These are phyloP conservation scores for Spilarctia lutea DNA, from an alignment of 2,888 invertebrate species.

Conservation along the genomic window DNA sequence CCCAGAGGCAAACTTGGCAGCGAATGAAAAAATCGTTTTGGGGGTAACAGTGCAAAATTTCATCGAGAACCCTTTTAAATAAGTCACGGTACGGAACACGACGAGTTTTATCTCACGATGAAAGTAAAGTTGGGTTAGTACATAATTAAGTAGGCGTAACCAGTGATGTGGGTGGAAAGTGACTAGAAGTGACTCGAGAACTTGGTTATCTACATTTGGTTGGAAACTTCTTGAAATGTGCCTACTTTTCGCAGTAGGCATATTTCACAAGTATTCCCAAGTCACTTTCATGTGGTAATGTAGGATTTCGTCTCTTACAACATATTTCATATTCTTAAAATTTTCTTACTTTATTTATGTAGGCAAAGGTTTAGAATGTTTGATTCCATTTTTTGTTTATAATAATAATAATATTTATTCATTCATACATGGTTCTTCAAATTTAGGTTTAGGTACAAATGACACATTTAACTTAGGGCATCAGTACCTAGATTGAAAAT, in stretches of 20 bases:
- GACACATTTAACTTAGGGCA: too few relatives aligned
- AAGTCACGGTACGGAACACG: conserved; percentile 51
- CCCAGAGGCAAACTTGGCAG: conserved; percentile 26
- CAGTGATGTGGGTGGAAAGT: conserved; percentile 28
- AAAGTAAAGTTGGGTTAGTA: conserved; percentile 59
- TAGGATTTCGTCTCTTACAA: neutral
- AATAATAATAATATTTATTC: too few relatives aligned
- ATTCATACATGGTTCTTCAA: too few relatives aligned
- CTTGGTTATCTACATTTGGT: conserved; percentile 30
- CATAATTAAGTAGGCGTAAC: conserved; percentile 58
- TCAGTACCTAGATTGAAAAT: too few relatives aligned
- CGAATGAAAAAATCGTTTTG: conserved; percentile 38
- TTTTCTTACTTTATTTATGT: neutral
- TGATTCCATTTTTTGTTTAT: too few relatives aligned
- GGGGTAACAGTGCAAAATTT: conserved; percentile 42
- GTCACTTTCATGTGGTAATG: neutral
- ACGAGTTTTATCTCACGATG: conserved; percentile 52
- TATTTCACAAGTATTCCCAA: neutral
- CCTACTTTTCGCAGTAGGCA: too few relatives aligned
- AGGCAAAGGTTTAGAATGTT: neutral
- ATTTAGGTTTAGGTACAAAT: too few relatives aligned
- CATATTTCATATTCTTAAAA: neutral
- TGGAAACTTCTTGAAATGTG: conserved; percentile 14
- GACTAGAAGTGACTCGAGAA: conserved; percentile 39
- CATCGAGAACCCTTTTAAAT: conserved; percentile 53